Evolutionary conservation across 2,888 invertebrate genomes (phyloP), one percentile per base, ranked within the genome.

Genomic region (Philaethria dido): DNA sequence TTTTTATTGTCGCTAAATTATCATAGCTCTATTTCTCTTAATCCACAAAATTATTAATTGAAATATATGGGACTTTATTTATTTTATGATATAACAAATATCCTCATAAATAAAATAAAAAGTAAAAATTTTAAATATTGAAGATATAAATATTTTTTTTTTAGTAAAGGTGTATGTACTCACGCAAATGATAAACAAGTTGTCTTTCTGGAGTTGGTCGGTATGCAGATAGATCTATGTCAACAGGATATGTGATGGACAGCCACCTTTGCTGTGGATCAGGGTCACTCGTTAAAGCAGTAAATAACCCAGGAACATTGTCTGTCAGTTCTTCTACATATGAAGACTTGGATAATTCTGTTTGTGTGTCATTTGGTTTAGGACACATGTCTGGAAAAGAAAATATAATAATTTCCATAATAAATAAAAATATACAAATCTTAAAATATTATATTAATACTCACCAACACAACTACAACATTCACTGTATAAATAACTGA

Each of bases 391-490:
- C 98, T 98, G 82, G 78, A 74, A 36, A 61, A 48, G 33, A 8
- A 64, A 36, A 16, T n/a, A 33, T 18, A 11, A 39, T 39, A 39
- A 36, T 22, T n/a, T 8, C 13, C n/a, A 16, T 9, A 0, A 1
- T 22, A n/a, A 13, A 14, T 18, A 63, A 20, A 22, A 4, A 22
- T 18, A 25, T 16, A 57, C 47, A 3, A 5, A 14, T 57, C n/a
- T 33, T 22, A 6, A 4, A 8, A 36, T 6, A 22, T 25, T n/a
- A 11, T 20, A 11, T 16, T 16, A 16, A n/a, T 47, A 57, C 97
- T 95, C 92, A 99, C 99, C 99, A 77, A 99, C 98, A 93, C 99
- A 99, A 64, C 98, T 98, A 84, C 99, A 99, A 89, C 99, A 99
- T 87, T 99, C 98, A 73, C 95, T 96, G 87, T 98, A 99, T 61